A percentile compares a stretch with the other conserved stretches of the same genome.
Conservation (phyloP, 2,113 vertebrate genomes). For the Hippocampus mohnikei region DNA sequence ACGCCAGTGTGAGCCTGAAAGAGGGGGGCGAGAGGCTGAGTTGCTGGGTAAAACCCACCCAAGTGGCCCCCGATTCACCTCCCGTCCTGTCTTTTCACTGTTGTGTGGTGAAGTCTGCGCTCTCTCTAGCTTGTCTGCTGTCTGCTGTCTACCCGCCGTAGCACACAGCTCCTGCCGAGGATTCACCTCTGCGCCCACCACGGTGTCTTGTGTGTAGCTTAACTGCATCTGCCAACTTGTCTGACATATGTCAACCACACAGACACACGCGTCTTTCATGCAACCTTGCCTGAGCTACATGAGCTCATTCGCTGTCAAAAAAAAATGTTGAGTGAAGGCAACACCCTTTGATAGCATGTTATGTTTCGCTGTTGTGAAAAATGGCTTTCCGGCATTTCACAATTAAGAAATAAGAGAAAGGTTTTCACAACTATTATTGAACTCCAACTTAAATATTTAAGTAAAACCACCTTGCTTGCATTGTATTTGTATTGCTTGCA, state of each 20-base stretch:
- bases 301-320: slow-evolving; percentile 18
- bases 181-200: slow-evolving; percentile 30
- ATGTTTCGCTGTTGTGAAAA: no score
- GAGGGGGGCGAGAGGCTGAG: slow-evolving; percentile 25
- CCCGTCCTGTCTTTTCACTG: slow-evolving; percentile 2
- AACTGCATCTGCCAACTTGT: slow-evolving; percentile 21
- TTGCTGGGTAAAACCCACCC: slow-evolving; percentile 69
- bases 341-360: no score
- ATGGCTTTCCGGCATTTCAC: no score
- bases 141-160: slow-evolving; percentile 1
- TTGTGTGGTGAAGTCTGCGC: slow-evolving; percentile 20
- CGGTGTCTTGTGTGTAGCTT: slow-evolving; percentile 35
- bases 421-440: no score
- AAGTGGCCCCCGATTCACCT: slow-evolving; percentile 37
- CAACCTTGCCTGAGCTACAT: slow-evolving; percentile 29
- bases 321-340: no score
- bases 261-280: slow-evolving; percentile 30
- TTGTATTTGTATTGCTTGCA: no score
- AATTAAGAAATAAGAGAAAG: no score
- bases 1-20: slow-evolving; percentile 22
- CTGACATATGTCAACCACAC: slow-evolving; percentile 35
- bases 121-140: slow-evolving; percentile 33
- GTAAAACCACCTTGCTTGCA: no score
- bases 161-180: slow-evolving; percentile 11
- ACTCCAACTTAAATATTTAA: no score